These are phyloP conservation scores for Chromoteleia sp. DNA, from an alignment of 2,888 invertebrate genomes.

Conservation along the genomic window DNA sequence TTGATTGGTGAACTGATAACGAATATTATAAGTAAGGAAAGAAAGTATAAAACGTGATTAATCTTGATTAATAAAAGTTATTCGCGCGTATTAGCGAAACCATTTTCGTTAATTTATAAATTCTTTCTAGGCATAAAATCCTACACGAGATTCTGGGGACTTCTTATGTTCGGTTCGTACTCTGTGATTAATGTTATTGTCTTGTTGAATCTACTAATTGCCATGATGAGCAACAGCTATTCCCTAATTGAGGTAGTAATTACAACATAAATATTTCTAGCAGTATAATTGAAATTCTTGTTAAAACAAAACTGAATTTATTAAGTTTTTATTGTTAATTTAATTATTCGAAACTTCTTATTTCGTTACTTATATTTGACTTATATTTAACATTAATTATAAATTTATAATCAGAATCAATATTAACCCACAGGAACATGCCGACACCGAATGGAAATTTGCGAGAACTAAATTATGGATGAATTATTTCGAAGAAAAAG, in stretches of 20 bases:
- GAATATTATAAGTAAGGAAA: too few species aligned
- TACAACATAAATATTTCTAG: conserved; percentile 1
- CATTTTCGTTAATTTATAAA: too few species aligned
- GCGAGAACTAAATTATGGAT: conserved; percentile 98
- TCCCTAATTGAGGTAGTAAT: conserved; percentile 94
- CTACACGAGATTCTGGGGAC: conserved; percentile 97
- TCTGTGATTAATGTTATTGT: conserved; percentile 98
- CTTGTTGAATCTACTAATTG: conserved; percentile 96
- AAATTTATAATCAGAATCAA: not conserved
- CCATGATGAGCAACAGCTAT: conserved; percentile 99
- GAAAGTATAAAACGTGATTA: too few species aligned
- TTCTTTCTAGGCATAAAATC: conserved; percentile 88
- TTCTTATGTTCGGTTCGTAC: conserved; percentile 98
- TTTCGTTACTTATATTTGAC: too few species aligned
- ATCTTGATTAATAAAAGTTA: too few species aligned
- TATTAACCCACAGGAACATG: conserved; percentile 90
- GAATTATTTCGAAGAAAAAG: conserved; percentile 97
- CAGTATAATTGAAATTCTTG: not conserved
- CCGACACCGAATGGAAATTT: conserved; percentile 99
- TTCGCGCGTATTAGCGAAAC: too few species aligned
- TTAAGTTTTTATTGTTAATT: too few species aligned
- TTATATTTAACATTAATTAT: not conserved
- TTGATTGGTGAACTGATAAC: too few species aligned
- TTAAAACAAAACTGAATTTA: not conserved
- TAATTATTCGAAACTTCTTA: too few species aligned